Evolutionary conservation across 2,113 vertebrate species (phyloP).

Genomic region (Phoxinus phoxinus): DNA sequence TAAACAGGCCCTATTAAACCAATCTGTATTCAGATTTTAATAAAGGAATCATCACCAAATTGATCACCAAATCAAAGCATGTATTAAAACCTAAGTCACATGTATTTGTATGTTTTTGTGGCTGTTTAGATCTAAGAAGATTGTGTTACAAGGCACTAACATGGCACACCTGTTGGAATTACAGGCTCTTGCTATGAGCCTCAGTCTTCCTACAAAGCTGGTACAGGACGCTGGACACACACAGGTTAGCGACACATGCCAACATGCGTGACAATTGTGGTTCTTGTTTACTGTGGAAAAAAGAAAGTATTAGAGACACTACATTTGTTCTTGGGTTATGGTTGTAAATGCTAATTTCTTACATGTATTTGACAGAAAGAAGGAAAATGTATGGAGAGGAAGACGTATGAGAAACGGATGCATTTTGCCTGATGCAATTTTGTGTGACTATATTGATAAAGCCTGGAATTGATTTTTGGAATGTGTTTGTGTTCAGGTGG

Average conservation of each 20-base stretch:
- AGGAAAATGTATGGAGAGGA: neutral
- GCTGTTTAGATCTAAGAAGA: constrained; percentile 80
- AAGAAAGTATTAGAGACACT: neutral
- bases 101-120: neutral
- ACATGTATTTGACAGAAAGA: neutral
- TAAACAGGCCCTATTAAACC: neutral
- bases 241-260: constrained; percentile 70
- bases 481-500: constrained; percentile 69
- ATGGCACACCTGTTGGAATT: constrained; percentile 81
- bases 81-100: neutral
- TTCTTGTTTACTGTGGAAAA: neutral
- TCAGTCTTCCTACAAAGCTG: constrained; percentile 80
- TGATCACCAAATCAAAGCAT: neutral
- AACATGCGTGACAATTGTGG: neutral
- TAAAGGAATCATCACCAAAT: neutral
- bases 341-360: neutral
- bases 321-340: neutral
- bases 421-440: neutral
- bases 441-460: neutral
- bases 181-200: constrained; percentile 81
- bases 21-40: neutral
- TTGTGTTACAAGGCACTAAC: constrained; percentile 82
- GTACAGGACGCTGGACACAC: constrained; percentile 84
- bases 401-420: neutral
- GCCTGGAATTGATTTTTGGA: neutral